Evolutionary conservation across 2,797 vertebrate genomes (phyloP).

Genomic region (Bradypodion ventrale): DNA sequence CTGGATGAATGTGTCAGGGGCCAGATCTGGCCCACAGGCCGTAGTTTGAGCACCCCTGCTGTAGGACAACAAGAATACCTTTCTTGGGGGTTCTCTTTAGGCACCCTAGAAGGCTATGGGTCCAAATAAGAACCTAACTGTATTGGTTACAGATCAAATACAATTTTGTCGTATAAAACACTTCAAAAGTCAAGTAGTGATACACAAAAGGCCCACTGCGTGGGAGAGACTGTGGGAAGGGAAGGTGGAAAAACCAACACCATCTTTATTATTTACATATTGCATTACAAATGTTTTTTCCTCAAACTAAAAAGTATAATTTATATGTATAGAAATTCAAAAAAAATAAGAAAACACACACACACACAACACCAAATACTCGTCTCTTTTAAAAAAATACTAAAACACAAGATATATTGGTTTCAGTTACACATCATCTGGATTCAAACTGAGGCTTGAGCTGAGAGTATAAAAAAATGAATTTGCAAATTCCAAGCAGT

Average conservation of each 20-base stretch:
- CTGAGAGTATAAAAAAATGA: not conserved
- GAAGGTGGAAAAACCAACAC: conserved; percentile 72
- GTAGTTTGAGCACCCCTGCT: no score
- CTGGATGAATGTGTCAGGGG: no score
- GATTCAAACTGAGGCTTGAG: conserved; percentile 49
- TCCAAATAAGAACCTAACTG: conserved; percentile 27
- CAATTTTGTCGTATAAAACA: conserved; percentile 53
- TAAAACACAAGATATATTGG: conserved; percentile 55
- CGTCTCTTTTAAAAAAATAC: conserved; percentile 52
- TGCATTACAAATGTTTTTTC: conserved; percentile 71
- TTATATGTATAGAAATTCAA: conserved; percentile 73
- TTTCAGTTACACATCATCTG: conserved; percentile 63
- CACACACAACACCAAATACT: conserved; percentile 56
- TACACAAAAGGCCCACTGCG: conserved; percentile 75
- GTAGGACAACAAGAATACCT: no score
- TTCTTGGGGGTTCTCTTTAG: no score
- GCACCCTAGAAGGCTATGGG: not conserved
- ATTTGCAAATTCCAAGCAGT: conserved; percentile 31
- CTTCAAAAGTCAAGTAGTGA: conserved; percentile 54
- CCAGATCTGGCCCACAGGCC: no score
- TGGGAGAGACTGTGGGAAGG: not conserved
- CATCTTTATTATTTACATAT: conserved; percentile 83
- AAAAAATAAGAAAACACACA: conserved; percentile 18
- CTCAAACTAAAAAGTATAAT: conserved; percentile 72
- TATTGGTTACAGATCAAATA: conserved; percentile 41